phyloP scores from a whole-genome alignment of 1,140 invertebrate genomes.

The Drosophila insularis region DNA sequence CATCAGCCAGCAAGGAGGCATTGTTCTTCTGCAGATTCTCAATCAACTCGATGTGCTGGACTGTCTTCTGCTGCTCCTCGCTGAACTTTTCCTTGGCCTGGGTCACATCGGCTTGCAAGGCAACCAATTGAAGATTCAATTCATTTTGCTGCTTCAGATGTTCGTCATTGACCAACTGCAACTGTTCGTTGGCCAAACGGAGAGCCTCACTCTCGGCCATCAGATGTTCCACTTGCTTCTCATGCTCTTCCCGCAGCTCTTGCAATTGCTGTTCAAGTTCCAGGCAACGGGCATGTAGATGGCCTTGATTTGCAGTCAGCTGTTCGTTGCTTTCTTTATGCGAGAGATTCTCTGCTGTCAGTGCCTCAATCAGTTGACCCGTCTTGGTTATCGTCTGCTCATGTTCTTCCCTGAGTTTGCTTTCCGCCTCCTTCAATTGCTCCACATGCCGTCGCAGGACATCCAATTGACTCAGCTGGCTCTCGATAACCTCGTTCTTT shows the following conservation, averaged over 20 bases:
- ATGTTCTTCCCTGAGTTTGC: constrained; percentile 69
- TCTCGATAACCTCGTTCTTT: constrained; percentile 79
- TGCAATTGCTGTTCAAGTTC: constrained; percentile 65
- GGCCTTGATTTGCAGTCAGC: constrained; percentile 46
- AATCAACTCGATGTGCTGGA: constrained; percentile 55
- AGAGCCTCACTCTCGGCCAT: constrained; percentile 63
- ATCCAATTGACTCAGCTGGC: constrained; percentile 74
- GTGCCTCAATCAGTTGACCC: constrained; percentile 61
- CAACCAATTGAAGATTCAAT: constrained; percentile 51
- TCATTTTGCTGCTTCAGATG: constrained; percentile 37
- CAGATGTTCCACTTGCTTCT: constrained; percentile 62
- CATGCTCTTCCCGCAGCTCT: constrained; percentile 57
- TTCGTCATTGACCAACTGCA: constrained; percentile 46
- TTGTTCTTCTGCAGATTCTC: constrained; percentile 68
- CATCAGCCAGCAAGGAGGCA: constrained; percentile 49
- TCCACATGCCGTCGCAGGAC: constrained; percentile 74
- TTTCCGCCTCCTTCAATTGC: constrained; percentile 73
- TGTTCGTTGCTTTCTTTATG: constrained; percentile 69
- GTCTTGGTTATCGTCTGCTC: constrained; percentile 55
- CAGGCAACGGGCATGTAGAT: constrained; percentile 44
- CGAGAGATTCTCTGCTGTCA: constrained; percentile 57
- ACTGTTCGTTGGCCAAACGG: constrained; percentile 61
- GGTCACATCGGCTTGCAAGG: constrained; percentile 54
- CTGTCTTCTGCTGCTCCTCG: constrained; percentile 49
- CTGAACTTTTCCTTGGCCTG: constrained; percentile 46